Base-by-base conservation (phyloP, 2,113 vertebrate genomes). In the Speoplatyrhinus poulsoni region DNA sequence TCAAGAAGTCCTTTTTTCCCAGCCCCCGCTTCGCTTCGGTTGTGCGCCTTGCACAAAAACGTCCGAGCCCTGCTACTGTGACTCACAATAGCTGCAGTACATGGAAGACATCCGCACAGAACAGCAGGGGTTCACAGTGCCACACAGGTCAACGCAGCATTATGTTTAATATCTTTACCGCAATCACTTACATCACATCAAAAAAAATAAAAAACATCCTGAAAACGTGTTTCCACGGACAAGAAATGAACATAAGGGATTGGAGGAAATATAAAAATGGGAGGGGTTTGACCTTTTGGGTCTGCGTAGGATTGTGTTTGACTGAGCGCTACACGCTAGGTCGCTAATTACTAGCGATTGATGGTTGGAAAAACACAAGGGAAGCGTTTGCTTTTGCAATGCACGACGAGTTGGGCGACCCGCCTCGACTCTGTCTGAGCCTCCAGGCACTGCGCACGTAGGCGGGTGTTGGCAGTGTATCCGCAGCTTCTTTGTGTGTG, bases 271-370 rank as follows among this genome's bases (percentile, higher is more conserved):
- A 67, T 54, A 46, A 19, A 26, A 6, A 4, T 55, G 41, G 68
- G 61, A 71, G 72, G 67, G 71, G 75, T 65, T 60, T 3, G 75
- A 60, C 60, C 75, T 66, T 68, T 61, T 19, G 62, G 77, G 67
- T 50, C 13, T 2, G 9, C 36, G 13, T 6, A 8, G 68, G 65
- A 76, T 79, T 69, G 53, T 17, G 63, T 88, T 77, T 78, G 79
- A 79, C 67, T 62, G 65, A 76, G 60, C 6, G 4, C 59, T 76
- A 53, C 50, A 33, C 69, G 6, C 70, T 60, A 16, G 57, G 60
- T 62, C 46, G 1, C 82, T 85, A 85, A 85, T 90, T 88, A 79
- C 77, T 65, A 60, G 11, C 48, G 47, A 87, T 80, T 88, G 82
- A 81, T 83, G 71, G 65, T 62, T 62, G 17, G 16, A 73, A 75